A percentile compares a stretch with the other conserved stretches of the same genome.
These are phyloP conservation scores for Camelus bactrianus DNA, from an alignment of 2,113 vertebrate species.

Conservation along the genomic window DNA sequence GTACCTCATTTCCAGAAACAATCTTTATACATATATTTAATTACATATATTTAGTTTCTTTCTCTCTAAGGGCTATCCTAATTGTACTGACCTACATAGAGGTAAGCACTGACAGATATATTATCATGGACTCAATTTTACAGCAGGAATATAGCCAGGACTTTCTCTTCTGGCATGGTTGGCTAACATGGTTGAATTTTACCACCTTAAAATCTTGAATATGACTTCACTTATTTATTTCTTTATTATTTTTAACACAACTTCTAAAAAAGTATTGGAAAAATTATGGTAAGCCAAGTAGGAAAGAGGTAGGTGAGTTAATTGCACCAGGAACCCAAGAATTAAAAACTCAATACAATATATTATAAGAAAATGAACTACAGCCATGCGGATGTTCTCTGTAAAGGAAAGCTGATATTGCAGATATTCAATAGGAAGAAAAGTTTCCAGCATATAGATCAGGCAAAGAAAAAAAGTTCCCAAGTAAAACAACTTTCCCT, in stretches of 20 bases:
- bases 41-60: slow-evolving; percentile 4
- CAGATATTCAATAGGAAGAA: background rate
- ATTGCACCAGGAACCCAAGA: background rate
- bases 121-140: background rate
- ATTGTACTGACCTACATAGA: background rate
- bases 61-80: background rate
- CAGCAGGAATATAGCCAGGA: background rate
- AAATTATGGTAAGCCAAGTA: background rate
- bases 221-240: background rate
- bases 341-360: background rate
- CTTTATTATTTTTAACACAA: slow-evolving; percentile 40
- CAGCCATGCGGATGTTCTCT: background rate
- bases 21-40: background rate
- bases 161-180: background rate
- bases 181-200: background rate
- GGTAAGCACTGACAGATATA: background rate
- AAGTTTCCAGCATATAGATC: background rate
- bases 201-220: background rate
- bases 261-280: slow-evolving; percentile 19
- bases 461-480: background rate
- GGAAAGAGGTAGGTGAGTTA: background rate
- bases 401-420: background rate
- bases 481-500: background rate
- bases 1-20: background rate
- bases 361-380: background rate